Evolutionary conservation across 1,140 invertebrate genomes (phyloP).

Genomic region (Choristoneura fumiferana): DNA sequence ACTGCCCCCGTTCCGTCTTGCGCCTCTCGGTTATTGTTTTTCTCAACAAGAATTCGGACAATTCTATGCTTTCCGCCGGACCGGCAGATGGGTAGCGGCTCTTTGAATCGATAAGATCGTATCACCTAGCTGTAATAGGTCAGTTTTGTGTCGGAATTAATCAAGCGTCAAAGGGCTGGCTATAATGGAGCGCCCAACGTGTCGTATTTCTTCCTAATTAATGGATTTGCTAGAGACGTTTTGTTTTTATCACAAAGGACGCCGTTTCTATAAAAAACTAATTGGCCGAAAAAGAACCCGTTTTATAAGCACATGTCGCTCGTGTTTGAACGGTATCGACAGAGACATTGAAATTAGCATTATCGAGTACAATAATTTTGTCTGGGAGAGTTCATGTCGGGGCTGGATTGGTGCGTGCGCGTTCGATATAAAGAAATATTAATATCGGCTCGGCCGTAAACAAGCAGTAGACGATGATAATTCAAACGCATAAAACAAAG

Average conservation of each 20-base stretch:
- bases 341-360: slow-evolving; percentile 24
- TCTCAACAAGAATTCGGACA: slow-evolving; percentile 53
- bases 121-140: slow-evolving; percentile 71
- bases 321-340: background rate
- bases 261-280: slow-evolving; percentile 54
- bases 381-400: slow-evolving; percentile 7
- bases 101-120: slow-evolving; percentile 71
- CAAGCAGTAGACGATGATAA: slow-evolving; percentile 66
- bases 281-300: slow-evolving; percentile 27
- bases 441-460: slow-evolving; percentile 59
- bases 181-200: slow-evolving; percentile 57
- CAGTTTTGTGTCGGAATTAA: slow-evolving; percentile 73
- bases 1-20: slow-evolving; percentile 60
- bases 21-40: slow-evolving; percentile 67
- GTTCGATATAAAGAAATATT: slow-evolving; percentile 66
- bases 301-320: slow-evolving; percentile 23
- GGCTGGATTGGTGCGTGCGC: slow-evolving; percentile 37
- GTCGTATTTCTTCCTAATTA: slow-evolving; percentile 74
- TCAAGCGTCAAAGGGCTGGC: slow-evolving; percentile 70
- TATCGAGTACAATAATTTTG: slow-evolving; percentile 14
- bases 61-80: slow-evolving; percentile 51
- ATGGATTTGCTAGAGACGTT: slow-evolving; percentile 69
- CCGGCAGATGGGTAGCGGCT: slow-evolving; percentile 57
- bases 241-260: slow-evolving; percentile 58
- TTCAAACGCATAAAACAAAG: slow-evolving; percentile 70